A percentile compares a stretch with the other conserved stretches of the same genome.
Evolutionary conservation across 2,113 vertebrate species (phyloP).

Genomic region (Origma solitaria): DNA sequence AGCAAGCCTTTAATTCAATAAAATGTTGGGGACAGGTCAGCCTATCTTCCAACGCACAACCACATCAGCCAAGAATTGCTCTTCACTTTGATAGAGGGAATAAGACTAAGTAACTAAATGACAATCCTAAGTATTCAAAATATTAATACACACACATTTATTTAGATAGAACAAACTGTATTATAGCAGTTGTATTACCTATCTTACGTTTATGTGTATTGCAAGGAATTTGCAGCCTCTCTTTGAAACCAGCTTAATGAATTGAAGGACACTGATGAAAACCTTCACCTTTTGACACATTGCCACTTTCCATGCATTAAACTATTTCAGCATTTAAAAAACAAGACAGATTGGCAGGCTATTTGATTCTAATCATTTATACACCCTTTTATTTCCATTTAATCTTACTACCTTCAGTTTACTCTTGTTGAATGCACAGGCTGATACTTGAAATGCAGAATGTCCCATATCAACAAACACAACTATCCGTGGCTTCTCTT

Average conservation of each 20-base stretch:
- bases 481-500: slow-evolving; percentile 78
- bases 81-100: neutral
- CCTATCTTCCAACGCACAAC: neutral
- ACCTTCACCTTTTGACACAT: neutral
- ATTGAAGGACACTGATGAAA: neutral
- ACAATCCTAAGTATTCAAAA: neutral
- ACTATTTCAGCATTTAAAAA: neutral
- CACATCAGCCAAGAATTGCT: neutral
- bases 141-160: neutral
- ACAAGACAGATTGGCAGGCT: neutral
- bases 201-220: neutral
- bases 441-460: slow-evolving; percentile 80
- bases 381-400: neutral
- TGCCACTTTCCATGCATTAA: neutral
- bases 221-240: neutral
- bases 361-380: neutral
- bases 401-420: slow-evolving; percentile 73
- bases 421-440: slow-evolving; percentile 80
- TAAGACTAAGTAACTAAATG: neutral
- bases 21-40: neutral
- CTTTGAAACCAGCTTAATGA: neutral
- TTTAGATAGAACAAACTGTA: neutral
- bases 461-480: slow-evolving; percentile 83
- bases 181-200: fast-evolving
- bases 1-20: neutral